phyloP scores from a whole-genome alignment of 2,113 vertebrate genomes.

The Corythornis cristatus region DNA sequence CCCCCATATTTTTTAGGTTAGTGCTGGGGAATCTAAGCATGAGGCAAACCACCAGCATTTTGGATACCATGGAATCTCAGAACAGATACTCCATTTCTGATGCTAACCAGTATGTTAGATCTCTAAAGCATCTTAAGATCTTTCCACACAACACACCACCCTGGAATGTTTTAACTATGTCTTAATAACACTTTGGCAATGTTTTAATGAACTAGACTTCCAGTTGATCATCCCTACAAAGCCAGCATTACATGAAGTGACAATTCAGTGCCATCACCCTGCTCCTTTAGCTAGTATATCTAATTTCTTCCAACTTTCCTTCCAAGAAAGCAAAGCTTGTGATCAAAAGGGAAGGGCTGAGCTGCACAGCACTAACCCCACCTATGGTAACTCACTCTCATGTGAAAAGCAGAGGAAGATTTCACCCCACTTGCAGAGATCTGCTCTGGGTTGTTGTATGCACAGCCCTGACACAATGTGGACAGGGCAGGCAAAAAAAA shows the following conservation, averaged over 20 bases:
- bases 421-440: not conserved
- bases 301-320: constrained; percentile 2
- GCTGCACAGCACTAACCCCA: not conserved
- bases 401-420: not conserved
- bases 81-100: not conserved
- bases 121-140: constrained; percentile 1
- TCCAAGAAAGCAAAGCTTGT: constrained; percentile 8
- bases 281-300: constrained; percentile 9
- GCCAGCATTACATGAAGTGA: not conserved
- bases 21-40: not conserved
- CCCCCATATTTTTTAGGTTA: not conserved
- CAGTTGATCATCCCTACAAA: constrained; percentile 3
- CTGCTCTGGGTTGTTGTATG: not conserved
- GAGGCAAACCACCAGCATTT: not conserved
- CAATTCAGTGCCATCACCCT: not conserved
- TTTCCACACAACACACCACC: not conserved
- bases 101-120: not conserved
- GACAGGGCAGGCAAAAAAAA: not conserved
- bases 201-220: not conserved
- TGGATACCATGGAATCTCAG: not conserved
- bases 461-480: not conserved
- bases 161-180: not conserved
- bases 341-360: not conserved
- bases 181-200: no score
- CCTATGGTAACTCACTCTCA: not conserved